Evolutionary conservation across 2,888 invertebrate species (phyloP).

Genomic region (Sepiola atlantica): DNA sequence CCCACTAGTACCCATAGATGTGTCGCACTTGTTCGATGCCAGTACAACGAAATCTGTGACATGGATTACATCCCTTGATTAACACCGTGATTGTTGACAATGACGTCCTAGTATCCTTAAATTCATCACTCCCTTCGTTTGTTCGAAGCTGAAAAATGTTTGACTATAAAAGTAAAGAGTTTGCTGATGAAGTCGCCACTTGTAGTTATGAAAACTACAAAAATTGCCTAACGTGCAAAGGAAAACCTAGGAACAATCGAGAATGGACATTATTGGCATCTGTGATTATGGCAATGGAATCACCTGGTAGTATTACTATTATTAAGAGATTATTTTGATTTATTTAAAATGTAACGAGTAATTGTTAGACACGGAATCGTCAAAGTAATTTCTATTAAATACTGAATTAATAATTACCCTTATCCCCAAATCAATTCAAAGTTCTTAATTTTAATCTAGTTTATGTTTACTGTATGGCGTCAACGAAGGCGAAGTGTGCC

Average conservation of each 20-base stretch:
- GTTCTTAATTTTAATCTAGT: too few relatives aligned
- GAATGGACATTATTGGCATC: conserved; percentile 92
- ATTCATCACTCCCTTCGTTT: neutral
- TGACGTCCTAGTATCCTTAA: neutral
- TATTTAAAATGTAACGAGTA: too few relatives aligned
- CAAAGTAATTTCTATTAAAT: too few relatives aligned
- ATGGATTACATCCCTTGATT: conserved; percentile 45
- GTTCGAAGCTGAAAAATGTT: neutral
- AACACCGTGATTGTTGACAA: neutral
- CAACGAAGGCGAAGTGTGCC: too few relatives aligned
- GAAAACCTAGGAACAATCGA: conserved; percentile 80
- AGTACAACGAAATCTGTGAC: too few relatives aligned
- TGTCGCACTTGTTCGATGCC: too few relatives aligned
- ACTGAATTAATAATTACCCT: too few relatives aligned
- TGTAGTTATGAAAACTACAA: conserved; percentile 54
- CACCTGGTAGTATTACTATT: neutral
- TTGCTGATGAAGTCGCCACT: conserved; percentile 56
- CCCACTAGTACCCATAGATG: too few relatives aligned
- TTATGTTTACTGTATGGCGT: too few relatives aligned
- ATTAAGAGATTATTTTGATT: too few relatives aligned
- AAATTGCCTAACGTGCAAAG: conserved; percentile 78
- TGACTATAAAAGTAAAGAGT: conserved; percentile 47
- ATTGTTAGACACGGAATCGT: too few relatives aligned
- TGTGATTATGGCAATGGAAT: conserved; percentile 76
- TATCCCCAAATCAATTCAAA: too few relatives aligned